phyloP scores from a whole-genome alignment of 1,140 invertebrate genomes.

The Oscheius sp. region DNA sequence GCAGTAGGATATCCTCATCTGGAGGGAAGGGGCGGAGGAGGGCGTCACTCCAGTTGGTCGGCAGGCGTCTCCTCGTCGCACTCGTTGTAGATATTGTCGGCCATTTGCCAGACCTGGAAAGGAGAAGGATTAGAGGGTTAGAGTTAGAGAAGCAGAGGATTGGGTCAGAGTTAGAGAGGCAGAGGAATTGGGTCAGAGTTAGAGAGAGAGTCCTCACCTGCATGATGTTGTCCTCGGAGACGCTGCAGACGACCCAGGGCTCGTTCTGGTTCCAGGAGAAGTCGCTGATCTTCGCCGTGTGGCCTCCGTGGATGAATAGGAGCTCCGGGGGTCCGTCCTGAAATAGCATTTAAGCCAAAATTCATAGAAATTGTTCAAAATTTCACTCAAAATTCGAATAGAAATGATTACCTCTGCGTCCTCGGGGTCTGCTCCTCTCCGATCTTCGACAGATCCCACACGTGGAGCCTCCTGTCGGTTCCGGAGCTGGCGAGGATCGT shows the following conservation, averaged over 20 bases:
- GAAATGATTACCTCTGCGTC: conserved; percentile 74
- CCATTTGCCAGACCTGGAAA: conserved; percentile 86
- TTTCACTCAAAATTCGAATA: neutral
- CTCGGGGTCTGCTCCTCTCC: conserved; percentile 97
- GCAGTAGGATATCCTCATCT: too few species aligned
- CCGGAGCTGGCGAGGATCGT: conserved; percentile 97
- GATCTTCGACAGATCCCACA: conserved; percentile 99
- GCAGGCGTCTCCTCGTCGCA: conserved; percentile 72
- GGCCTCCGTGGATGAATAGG: conserved; percentile 83
- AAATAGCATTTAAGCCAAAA: neutral
- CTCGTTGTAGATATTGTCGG: conserved; percentile 99
- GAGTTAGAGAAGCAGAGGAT: neutral
- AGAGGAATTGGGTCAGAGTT: neutral
- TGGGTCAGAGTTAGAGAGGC: neutral
- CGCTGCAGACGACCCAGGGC: conserved; percentile 97
- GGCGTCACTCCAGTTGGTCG: conserved; percentile 24
- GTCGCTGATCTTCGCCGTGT: conserved; percentile 99
- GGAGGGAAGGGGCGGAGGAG: too few species aligned
- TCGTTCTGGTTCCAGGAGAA: conserved; percentile 99
- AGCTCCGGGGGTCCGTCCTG: conserved; percentile 93
- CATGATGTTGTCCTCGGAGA: conserved; percentile 99
- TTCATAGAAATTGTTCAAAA: neutral
- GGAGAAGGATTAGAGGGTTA: neutral
- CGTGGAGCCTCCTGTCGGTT: conserved; percentile 93
- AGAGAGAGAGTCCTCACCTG: conserved; percentile 66